Conservation (phyloP, 2,797 vertebrate species). For the Dromococcyx pavoninus region DNA sequence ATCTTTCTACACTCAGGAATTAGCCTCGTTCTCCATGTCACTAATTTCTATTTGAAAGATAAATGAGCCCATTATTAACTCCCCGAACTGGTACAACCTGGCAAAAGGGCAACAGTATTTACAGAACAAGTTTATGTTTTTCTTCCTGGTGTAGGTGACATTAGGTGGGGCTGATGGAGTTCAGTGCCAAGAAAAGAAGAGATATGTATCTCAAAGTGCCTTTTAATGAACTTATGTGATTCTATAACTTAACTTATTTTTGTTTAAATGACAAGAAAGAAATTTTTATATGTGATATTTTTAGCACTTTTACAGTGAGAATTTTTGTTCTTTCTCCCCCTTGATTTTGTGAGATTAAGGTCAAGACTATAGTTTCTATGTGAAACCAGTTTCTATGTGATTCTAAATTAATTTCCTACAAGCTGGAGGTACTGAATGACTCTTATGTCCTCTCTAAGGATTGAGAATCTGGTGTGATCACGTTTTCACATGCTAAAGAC, state of each 20-base stretch:
- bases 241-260: background rate
- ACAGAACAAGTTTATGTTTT: constrained; percentile 13
- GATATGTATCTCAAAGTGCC: background rate
- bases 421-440: background rate
- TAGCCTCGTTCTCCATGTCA: background rate
- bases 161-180: background rate
- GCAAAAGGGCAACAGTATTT: constrained; percentile 17
- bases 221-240: background rate
- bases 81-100: background rate
- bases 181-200: background rate
- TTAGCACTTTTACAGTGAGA: background rate
- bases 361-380: background rate
- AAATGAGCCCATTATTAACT: background rate
- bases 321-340: background rate
- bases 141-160: background rate
- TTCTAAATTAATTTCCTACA: background rate
- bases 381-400: background rate
- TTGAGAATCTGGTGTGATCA: background rate
- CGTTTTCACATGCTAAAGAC: background rate
- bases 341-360: background rate
- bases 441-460: background rate
- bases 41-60: background rate
- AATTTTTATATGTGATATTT: background rate
- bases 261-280: background rate
- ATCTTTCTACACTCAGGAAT: background rate